Evolutionary conservation across 2,113 vertebrate species (phyloP), one percentile per base, ranked within the genome.

Genomic region (Pseudorasbora parva): DNA sequence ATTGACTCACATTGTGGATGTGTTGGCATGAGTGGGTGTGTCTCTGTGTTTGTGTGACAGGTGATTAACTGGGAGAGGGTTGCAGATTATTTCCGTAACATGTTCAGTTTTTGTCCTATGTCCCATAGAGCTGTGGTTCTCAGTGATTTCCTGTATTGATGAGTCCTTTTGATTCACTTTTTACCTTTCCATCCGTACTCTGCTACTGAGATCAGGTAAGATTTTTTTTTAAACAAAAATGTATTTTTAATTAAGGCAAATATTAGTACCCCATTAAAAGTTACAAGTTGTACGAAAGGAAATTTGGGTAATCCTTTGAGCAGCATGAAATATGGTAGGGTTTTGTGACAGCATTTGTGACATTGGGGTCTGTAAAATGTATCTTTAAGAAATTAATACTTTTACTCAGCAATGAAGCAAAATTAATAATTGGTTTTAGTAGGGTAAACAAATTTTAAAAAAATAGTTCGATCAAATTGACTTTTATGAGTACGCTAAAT

Each of bases 121-220:
- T 30, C 59, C 59, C 9, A 49, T 79, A 56, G 79, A 81, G 45
- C 27, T 56, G 45, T 56, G 64, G 19, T 69, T 47, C 47, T 56
- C 64, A 11, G 47, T 51, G 45, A 69, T 69, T 54, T 81, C 30
- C 88, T 90, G 85, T 85, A 66, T 88, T 88, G 88, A 91, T 88
- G 89, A 89, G 5, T 87, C 86, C 85, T 43, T 64, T 64, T 66
- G 68, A 90, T 82, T 81, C 82, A 88, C 54, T 82, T 89, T 81
- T 81, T 66, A 78, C 78, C 80, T 76, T 69, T 68, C 83, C 23
- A 54, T 82, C 78, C 86, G 82, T 73, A 89, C 73, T 73, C 80
- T 88, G 73, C 51, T 78, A 85, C 87, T 88, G 89, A 80, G 91
- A 84, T 45, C 89, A 94, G 93, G 94, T 94, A 91, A 68, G 81